Evolutionary conservation across 1,140 invertebrate genomes (phyloP), one percentile per base, ranked within the genome.

Genomic region (Adoxophyes honmai): DNA sequence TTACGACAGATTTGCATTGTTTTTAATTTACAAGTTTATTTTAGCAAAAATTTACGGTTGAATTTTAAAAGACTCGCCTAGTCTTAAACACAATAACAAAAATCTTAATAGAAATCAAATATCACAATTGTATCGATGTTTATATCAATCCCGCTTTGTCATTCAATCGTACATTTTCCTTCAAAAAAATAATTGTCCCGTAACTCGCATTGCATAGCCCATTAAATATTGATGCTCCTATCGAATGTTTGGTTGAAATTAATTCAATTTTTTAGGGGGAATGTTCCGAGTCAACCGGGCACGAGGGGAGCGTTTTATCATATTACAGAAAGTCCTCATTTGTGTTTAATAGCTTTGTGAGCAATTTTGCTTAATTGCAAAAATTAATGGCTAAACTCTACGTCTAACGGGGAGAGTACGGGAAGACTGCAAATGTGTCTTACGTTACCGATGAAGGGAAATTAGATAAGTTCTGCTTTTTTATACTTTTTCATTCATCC

Each of bases 251-350:
- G 55, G 52, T 44, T 65, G 52, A 71, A 74, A 71, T 68, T 74
- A 74, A 74, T 74, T 71, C 66, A 68, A 68, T 71, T 71, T 74
- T 72, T 65, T 62, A 13, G 60, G 60, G 63, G 63, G 66, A 68
- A 64, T 48, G 67, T 57, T 53, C 21, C n/a, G 36, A 61, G 64
- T 38, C 34, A 48, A 48, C 16, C n/a, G n/a, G 21, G 44, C 2
- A 33, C 21, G 35, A 57, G 60, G 64, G 64, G 62, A 60, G 53
- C 16, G 56, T 56, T 68, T 74, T 74, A 74, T 74, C 68, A 68
- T 68, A 74, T 74, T 74, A 74, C 70, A 57, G 68, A 73, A 14
- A 51, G 35, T 35, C 44, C 59, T 52, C 56, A 55, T 55, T 57
- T 64, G 39, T 66, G 64, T 28, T 68, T 73, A 73, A 73, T 67